These are phyloP conservation scores for Strigops habroptila DNA, from an alignment of 2,113 vertebrate species.

Conservation along the genomic window DNA sequence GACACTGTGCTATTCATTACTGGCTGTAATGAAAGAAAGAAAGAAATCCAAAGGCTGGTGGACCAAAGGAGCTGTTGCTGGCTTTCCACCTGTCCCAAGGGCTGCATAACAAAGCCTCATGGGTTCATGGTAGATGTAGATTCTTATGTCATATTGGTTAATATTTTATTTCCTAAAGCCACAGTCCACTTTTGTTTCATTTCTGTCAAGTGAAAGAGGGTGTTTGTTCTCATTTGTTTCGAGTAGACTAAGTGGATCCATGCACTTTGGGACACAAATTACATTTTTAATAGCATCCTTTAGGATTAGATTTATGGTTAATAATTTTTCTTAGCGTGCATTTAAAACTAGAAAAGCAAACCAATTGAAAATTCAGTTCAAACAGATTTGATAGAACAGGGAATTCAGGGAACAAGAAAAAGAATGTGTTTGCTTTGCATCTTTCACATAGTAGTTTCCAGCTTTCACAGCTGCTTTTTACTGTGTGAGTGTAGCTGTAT, in stretches of 20 bases:
- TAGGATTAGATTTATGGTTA: slow-evolving; percentile 54
- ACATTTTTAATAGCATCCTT: slow-evolving; percentile 24
- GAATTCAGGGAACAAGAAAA: neutral
- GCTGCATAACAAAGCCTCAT: slow-evolving; percentile 36
- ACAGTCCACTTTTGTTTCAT: slow-evolving; percentile 23
- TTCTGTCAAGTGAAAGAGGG: slow-evolving; percentile 37
- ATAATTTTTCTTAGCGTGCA: slow-evolving; percentile 44
- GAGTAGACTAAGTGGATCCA: slow-evolving; percentile 27
- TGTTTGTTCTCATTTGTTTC: slow-evolving; percentile 8
- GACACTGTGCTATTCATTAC: slow-evolving; percentile 54
- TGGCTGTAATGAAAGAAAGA: slow-evolving; percentile 8
- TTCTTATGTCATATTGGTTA: slow-evolving; percentile 40
- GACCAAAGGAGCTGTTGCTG: slow-evolving; percentile 33
- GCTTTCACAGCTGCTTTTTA: neutral
- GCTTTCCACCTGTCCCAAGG: slow-evolving; percentile 46
- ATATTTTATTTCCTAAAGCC: slow-evolving; percentile 67
- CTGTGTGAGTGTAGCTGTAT: neutral
- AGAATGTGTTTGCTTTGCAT: neutral
- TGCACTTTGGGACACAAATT: slow-evolving; percentile 23
- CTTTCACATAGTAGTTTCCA: neutral
- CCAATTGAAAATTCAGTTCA: neutral
- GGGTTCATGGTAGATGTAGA: neutral
- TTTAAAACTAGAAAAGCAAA: slow-evolving; percentile 32
- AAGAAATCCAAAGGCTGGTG: slow-evolving; percentile 38
- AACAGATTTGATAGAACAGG: neutral